Evolutionary conservation across 2,113 vertebrate genomes (phyloP).

Genomic region (Austrofundulus limnaeus): DNA sequence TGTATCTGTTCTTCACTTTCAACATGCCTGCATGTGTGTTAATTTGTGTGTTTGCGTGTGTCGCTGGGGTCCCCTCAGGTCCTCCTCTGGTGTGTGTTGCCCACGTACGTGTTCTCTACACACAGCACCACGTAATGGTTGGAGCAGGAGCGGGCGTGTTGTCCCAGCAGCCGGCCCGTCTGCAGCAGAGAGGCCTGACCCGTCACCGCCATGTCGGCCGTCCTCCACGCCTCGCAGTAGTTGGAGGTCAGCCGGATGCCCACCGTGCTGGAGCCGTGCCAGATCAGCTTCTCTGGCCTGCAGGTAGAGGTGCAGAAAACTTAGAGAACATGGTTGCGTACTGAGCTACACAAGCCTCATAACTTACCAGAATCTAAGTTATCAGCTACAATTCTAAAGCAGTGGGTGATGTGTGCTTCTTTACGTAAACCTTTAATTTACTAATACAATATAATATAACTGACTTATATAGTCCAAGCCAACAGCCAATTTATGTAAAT

Average conservation of each 20-base stretch:
- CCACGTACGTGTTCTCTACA: slow-evolving; percentile 92
- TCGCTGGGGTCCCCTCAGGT: slow-evolving; percentile 62
- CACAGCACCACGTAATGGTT: slow-evolving; percentile 90
- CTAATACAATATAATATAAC: too few relatives aligned
- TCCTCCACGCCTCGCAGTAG: slow-evolving; percentile 94
- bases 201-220: slow-evolving; percentile 77
- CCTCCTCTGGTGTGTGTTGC: slow-evolving; percentile 67
- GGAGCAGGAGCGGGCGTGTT: slow-evolving; percentile 86
- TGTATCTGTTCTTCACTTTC: slow-evolving; percentile 20
- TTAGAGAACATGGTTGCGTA: background rate
- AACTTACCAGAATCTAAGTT: too few relatives aligned
- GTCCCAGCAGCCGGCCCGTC: slow-evolving; percentile 86
- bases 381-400: too few relatives aligned
- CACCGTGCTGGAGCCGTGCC: slow-evolving; percentile 86
- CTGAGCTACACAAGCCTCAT: too few relatives aligned
- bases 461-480: too few relatives aligned
- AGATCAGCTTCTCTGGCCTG: slow-evolving; percentile 92
- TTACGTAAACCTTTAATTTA: too few relatives aligned
- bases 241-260: slow-evolving; percentile 86
- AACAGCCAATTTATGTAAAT: too few relatives aligned
- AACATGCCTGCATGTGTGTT: slow-evolving; percentile 31
- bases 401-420: too few relatives aligned
- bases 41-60: background rate
- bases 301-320: background rate
- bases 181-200: slow-evolving; percentile 87